Percentiles rank a stretch among this genome's conserved stretches.
phyloP scores from a whole-genome alignment of 2,888 invertebrate genomes.

The Dendrolimus pini region DNA sequence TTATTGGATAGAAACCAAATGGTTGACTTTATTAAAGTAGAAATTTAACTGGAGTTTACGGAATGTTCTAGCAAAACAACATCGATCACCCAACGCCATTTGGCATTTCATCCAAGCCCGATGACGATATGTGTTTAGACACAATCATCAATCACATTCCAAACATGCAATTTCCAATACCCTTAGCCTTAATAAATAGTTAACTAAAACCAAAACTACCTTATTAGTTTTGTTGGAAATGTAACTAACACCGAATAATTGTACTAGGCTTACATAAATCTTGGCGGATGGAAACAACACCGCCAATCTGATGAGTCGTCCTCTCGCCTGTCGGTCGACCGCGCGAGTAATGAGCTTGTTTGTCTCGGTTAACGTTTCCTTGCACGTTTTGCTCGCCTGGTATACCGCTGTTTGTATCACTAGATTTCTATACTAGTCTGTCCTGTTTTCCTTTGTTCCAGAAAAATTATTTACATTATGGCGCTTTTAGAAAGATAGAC shows the following conservation, averaged over 20 bases:
- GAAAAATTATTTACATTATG: neutral
- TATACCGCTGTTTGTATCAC: slow-evolving; percentile 12
- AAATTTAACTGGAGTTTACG: too few species aligned
- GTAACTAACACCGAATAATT: neutral
- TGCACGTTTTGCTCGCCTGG: slow-evolving; percentile 33
- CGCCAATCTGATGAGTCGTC: slow-evolving; percentile 27
- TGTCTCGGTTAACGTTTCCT: slow-evolving; percentile 46
- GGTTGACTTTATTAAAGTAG: too few species aligned
- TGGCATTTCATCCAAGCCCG: neutral
- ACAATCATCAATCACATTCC: neutral
- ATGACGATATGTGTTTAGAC: neutral
- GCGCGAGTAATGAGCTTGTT: slow-evolving; percentile 48
- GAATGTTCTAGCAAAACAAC: too few species aligned
- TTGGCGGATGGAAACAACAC: slow-evolving; percentile 7
- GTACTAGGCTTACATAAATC: slow-evolving; percentile 11
- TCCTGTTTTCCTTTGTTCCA: neutral
- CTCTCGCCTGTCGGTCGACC: slow-evolving; percentile 30
- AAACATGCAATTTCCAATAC: neutral
- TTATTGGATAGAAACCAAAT: too few species aligned
- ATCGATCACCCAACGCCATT: too few species aligned
- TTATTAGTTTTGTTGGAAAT: neutral
- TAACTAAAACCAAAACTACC: too few species aligned
- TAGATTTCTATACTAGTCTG: neutral
- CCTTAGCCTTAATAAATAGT: neutral
- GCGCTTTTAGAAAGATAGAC: too few species aligned